Evolutionary conservation across 2,888 invertebrate species (phyloP), one percentile per base, ranked within the genome.

Genomic region (Acleris sparsana): DNA sequence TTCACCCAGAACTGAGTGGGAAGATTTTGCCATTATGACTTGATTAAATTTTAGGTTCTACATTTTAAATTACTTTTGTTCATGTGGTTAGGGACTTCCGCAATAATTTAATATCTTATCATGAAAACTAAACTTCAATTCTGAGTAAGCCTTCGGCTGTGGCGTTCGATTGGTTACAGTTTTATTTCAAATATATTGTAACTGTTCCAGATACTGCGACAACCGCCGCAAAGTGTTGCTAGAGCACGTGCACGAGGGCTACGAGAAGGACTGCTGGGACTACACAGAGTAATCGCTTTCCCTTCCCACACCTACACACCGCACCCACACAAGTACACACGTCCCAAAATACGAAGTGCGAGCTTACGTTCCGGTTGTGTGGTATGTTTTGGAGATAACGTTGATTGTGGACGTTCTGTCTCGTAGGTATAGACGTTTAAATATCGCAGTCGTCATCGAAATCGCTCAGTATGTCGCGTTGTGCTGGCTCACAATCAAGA

Each of bases 221-320:
- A 97, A 97, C 87, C 95, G 99, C 80, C 95, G 99, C 78, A 97
- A 98, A 93, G 98, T 98, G 73, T 94, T 99, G 74, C 93, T 99
- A 80, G 98, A 98, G 87, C 99, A 99, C 89, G 99, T 99, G 60
- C 97, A 98, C 87, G 99, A 99, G 94, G 99, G 99, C 71, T 99
- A 99, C 88, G 99, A 99, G 89, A 98, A 97, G 93, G 99, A 99
- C 86, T 96, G 97, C 96, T 99, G 99, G 99, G 97, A 97, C 82
- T 98, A 97, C 89, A 97, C 96, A 92, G 97, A 97, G 94, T 97
- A 95, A 94, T 80, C 73, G 65, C 76, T 77, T 77, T 75, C 73
- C 74, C 69, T 71, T 46, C 62, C 67, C 63, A 53, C 69, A 63
- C 66, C 66, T 67, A 68, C 70, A 65, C 67, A 69, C 70, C 70